Percentiles rank a stretch among this genome's conserved stretches.
Evolutionary conservation across 2,888 invertebrate genomes (phyloP).

Genomic region (Steinernema hermaphroditum): DNA sequence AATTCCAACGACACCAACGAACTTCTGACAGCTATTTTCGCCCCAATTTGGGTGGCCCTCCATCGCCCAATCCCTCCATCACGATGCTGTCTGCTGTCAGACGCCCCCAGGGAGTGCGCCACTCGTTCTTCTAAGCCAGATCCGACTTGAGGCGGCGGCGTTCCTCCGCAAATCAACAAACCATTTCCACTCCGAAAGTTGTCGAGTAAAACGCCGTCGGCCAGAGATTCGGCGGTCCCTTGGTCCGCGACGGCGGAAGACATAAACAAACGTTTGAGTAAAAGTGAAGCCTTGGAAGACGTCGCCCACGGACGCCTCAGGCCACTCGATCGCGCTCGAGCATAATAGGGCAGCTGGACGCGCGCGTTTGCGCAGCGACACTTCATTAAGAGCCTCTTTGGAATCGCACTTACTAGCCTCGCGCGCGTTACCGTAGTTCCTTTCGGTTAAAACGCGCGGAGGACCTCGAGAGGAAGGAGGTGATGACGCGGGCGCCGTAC

Average conservation of each 20-base stretch:
- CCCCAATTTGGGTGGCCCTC: conserved; percentile 27
- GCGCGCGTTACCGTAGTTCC: conserved; percentile 21
- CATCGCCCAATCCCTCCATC: neutral
- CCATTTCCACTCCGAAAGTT: neutral
- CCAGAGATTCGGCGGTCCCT: too few relatives aligned
- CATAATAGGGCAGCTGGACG: conserved; percentile 30
- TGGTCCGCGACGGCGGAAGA: neutral
- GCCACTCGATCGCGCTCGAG: conserved; percentile 19
- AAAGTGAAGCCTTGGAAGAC: conserved; percentile 8
- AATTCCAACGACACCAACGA: neutral
- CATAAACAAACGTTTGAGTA: conserved; percentile 28
- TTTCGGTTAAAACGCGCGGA: too few relatives aligned
- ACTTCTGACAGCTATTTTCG: conserved; percentile 27
- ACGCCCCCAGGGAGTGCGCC: conserved; percentile 15
- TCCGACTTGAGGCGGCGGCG: neutral
- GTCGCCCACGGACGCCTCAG: neutral
- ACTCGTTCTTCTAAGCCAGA: conserved; percentile 18
- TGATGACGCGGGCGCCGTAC: neutral
- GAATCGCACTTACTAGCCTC: neutral
- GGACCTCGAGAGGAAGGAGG: neutral
- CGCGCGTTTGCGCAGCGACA: conserved; percentile 7
- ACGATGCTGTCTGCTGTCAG: conserved; percentile 23
- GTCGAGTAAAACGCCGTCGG: conserved; percentile 8
- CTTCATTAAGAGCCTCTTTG: conserved; percentile 26
- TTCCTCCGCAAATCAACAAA: conserved; percentile 14